phyloP scores from a whole-genome alignment of 2,888 invertebrate species.

The Eremobia ochroleuca region DNA sequence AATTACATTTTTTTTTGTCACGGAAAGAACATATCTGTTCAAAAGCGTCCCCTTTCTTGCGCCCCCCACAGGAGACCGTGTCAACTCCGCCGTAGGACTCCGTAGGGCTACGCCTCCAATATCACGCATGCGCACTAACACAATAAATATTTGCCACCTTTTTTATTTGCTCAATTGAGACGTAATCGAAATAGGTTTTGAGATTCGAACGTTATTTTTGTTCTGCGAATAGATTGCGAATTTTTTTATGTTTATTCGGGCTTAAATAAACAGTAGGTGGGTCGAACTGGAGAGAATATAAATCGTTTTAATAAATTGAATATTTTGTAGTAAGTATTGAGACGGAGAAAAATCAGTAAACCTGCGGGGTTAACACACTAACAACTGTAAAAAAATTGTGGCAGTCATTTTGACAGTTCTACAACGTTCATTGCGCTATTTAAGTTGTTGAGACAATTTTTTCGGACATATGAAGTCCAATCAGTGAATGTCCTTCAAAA shows the following conservation, averaged over 20 bases:
- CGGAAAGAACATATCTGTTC: slow-evolving; percentile 23
- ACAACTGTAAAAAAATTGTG: too few species aligned
- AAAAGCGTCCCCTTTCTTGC: slow-evolving; percentile 55
- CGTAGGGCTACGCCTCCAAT: slow-evolving; percentile 60
- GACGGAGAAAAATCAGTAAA: background rate
- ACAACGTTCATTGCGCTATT: too few species aligned
- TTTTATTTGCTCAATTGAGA: slow-evolving; percentile 65
- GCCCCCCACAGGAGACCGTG: slow-evolving; percentile 63
- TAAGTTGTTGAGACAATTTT: too few species aligned
- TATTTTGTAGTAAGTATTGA: slow-evolving; percentile 12
- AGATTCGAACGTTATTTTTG: slow-evolving; percentile 55
- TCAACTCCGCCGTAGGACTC: slow-evolving; percentile 56
- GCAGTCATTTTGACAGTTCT: too few species aligned
- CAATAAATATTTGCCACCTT: slow-evolving; percentile 66
- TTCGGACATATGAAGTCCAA: too few species aligned
- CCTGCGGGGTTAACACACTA: too few species aligned
- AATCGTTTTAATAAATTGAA: slow-evolving; percentile 30
- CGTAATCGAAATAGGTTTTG: slow-evolving; percentile 60
- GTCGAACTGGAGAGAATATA: slow-evolving; percentile 28
- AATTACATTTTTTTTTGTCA: slow-evolving; percentile 23
- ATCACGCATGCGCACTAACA: slow-evolving; percentile 61
- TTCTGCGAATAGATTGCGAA: slow-evolving; percentile 40
- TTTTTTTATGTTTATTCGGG: slow-evolving; percentile 51
- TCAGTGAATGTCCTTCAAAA: too few species aligned
- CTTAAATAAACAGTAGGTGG: slow-evolving; percentile 41